Conservation (phyloP, 2,797 vertebrate genomes). For the Arremon brunneinucha region DNA sequence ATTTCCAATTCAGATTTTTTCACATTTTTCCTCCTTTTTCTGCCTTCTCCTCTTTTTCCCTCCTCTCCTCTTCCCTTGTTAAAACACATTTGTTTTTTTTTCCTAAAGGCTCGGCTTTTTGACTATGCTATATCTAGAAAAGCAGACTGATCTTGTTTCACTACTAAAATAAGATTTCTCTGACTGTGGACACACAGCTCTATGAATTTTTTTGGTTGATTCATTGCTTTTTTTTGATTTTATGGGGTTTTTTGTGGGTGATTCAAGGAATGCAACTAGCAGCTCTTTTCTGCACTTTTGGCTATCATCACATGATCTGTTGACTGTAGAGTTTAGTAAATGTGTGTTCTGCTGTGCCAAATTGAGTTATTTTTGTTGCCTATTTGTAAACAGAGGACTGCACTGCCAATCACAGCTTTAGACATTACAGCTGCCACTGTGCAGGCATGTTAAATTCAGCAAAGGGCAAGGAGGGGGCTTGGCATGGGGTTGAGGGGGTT, state of each 20-base stretch:
- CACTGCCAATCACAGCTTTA: background rate
- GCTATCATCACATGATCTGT: accelerated
- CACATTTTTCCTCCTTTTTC: background rate
- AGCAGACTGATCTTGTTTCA: background rate
- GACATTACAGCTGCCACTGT: background rate
- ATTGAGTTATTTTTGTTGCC: background rate
- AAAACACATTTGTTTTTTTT: background rate
- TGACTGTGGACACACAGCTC: background rate
- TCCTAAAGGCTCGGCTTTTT: background rate
- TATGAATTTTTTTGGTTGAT: background rate
- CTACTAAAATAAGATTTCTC: background rate
- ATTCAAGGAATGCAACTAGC: background rate
- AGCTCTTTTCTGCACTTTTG: background rate
- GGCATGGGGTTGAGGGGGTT: background rate
- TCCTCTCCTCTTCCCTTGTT: background rate
- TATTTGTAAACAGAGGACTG: background rate
- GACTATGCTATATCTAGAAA: background rate
- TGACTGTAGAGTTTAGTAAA: background rate
- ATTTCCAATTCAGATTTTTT: background rate
- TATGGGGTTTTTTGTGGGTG: accelerated
- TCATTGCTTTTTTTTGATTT: background rate
- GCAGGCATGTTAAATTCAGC: background rate
- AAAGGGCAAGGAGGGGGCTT: background rate
- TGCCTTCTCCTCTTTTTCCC: background rate
- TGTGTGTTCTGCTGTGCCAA: background rate